phyloP scores from a whole-genome alignment of 1,140 invertebrate species.

The Trichonephila clavata region DNA sequence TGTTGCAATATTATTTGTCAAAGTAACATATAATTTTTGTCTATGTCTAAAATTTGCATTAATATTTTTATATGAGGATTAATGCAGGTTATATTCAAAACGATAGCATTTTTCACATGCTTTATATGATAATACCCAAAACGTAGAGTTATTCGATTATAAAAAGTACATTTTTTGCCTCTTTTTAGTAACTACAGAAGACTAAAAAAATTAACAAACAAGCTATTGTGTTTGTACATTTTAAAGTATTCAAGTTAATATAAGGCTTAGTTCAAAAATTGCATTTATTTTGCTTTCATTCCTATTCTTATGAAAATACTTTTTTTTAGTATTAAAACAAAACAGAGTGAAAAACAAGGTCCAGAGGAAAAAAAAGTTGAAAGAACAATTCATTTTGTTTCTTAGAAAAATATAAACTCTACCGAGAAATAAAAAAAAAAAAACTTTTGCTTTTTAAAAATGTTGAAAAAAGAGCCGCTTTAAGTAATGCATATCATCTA shows the following conservation, averaged over 20 bases:
- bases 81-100: too few species aligned
- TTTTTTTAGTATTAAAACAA: background rate
- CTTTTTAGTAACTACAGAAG: background rate
- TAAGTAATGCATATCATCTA: slow-evolving; percentile 56
- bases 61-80: too few species aligned
- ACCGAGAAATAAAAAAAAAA: slow-evolving; percentile 31
- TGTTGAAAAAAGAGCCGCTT: background rate
- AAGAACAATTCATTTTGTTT: slow-evolving; percentile 22
- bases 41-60: too few species aligned
- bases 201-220: background rate
- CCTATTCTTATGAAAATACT: background rate
- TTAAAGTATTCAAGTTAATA: background rate
- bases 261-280: background rate
- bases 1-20: too few species aligned
- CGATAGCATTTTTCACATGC: too few species aligned
- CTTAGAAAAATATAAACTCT: slow-evolving; percentile 32
- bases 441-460: slow-evolving; percentile 13
- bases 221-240: background rate
- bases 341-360: background rate
- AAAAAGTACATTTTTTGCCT: too few species aligned
- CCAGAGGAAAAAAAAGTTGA: background rate
- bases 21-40: too few species aligned
- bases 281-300: background rate
- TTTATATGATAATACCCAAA: too few species aligned
- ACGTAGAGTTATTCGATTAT: too few species aligned